These are phyloP conservation scores for Pagrus major DNA, from an alignment of 2,113 vertebrate species.

Conservation along the genomic window DNA sequence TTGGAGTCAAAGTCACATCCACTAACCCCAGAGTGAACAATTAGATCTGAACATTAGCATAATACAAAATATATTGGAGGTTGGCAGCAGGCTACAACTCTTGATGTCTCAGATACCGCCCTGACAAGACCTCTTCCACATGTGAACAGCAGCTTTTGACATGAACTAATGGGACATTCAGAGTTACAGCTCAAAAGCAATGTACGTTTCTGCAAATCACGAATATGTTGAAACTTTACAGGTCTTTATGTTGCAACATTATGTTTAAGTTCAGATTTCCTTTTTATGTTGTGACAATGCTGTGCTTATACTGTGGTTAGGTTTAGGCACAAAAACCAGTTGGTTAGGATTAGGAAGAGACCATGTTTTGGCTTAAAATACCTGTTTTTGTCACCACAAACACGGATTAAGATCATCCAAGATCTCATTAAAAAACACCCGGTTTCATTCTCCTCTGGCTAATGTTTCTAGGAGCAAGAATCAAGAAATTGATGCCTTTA, in stretches of 20 bases:
- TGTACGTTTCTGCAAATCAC: too few relatives aligned
- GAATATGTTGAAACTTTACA: too few relatives aligned
- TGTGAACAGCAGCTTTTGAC: neutral
- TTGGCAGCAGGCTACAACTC: neutral
- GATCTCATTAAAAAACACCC: too few relatives aligned
- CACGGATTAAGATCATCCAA: too few relatives aligned
- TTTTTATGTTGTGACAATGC: too few relatives aligned
- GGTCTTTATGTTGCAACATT: too few relatives aligned
- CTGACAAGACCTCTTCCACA: neutral
- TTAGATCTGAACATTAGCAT: conserved; percentile 45
- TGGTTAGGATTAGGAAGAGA: too few relatives aligned
- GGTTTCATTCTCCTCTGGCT: neutral
- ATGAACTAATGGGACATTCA: neutral
- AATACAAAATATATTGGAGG: conserved; percentile 14
- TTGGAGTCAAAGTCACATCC: conserved; percentile 49
- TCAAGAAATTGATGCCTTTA: neutral
- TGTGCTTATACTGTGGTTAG: too few relatives aligned
- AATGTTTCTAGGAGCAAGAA: neutral
- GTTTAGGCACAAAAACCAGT: too few relatives aligned
- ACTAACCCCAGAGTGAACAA: conserved; percentile 45
- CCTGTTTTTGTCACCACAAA: too few relatives aligned
- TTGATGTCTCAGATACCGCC: neutral
- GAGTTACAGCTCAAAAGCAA: neutral
- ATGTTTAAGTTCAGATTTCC: too few relatives aligned
- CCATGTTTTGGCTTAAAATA: too few relatives aligned